These are phyloP conservation scores for Pyrocephalus nanus DNA, from an alignment of 2,797 vertebrate genomes.

Conservation along the genomic window DNA sequence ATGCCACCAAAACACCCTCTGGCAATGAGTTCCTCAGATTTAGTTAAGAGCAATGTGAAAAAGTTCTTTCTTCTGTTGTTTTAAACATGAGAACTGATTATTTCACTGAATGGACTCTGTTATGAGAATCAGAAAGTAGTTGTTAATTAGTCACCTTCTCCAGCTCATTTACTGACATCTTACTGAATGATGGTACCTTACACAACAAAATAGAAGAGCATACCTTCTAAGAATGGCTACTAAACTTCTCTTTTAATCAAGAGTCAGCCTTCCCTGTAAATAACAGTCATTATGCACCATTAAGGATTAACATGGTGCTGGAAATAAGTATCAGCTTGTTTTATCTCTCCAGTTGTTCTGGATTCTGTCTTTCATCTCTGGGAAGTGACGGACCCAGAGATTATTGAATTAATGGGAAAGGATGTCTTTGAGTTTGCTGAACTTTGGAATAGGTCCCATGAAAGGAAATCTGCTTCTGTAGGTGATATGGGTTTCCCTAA, in stretches of 20 bases:
- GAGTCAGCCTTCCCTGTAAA: constrained; percentile 17
- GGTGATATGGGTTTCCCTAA: background rate
- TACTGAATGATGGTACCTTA: background rate
- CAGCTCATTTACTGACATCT: background rate
- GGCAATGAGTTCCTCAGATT: background rate
- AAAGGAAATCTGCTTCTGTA: background rate
- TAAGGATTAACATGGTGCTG: constrained; percentile 29
- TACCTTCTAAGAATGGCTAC: constrained; percentile 46
- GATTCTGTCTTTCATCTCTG: constrained; percentile 40
- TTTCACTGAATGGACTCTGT: background rate
- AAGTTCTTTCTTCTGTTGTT: constrained; percentile 7
- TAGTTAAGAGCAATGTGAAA: background rate
- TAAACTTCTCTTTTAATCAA: constrained; percentile 57
- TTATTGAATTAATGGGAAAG: background rate
- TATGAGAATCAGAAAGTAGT: background rate
- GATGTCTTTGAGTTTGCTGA: background rate
- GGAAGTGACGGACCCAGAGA: background rate
- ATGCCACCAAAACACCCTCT: constrained; percentile 2
- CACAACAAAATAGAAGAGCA: constrained; percentile 25
- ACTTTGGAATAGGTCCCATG: background rate
- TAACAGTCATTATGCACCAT: constrained; percentile 40
- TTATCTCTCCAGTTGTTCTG: constrained; percentile 9
- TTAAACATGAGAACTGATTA: background rate
- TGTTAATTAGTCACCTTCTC: constrained; percentile 9
- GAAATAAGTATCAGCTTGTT: constrained; percentile 16